Percentiles rank a stretch among this genome's conserved stretches.
phyloP scores from a whole-genome alignment of 2,113 vertebrate species.

The Piprites chloris region DNA sequence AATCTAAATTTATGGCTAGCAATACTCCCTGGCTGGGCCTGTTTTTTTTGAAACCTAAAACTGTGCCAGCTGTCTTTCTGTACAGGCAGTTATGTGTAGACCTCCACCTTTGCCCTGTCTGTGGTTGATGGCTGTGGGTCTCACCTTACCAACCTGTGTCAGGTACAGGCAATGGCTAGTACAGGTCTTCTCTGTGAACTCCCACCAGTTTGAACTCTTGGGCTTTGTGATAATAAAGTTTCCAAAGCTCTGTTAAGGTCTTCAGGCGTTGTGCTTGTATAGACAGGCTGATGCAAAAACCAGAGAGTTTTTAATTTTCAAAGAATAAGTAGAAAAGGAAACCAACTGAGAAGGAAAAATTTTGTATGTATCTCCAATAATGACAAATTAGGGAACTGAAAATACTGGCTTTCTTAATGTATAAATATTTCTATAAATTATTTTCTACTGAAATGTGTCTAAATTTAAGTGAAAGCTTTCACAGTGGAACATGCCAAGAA shows the following conservation, averaged over 20 bases:
- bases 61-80: not conserved
- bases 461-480: not conserved
- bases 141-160: not conserved
- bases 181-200: not conserved
- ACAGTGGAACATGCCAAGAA: not conserved
- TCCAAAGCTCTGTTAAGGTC: not conserved
- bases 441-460: not conserved
- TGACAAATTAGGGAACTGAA: not conserved
- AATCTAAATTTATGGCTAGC: not conserved
- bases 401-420: not conserved
- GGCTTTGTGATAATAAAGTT: not conserved
- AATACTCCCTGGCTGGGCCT: not conserved
- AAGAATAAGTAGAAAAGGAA: not conserved
- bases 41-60: not conserved
- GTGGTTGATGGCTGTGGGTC: not conserved
- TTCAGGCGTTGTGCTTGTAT: not conserved
- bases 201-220: not conserved
- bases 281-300: not conserved
- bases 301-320: not conserved
- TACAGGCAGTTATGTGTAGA: accelerated
- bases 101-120: not conserved
- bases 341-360: not conserved
- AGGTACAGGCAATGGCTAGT: not conserved
- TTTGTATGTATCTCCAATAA: not conserved
- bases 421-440: not conserved